Evolutionary conservation across 2,113 vertebrate genomes (phyloP).

Genomic region (Sterna hirundo): DNA sequence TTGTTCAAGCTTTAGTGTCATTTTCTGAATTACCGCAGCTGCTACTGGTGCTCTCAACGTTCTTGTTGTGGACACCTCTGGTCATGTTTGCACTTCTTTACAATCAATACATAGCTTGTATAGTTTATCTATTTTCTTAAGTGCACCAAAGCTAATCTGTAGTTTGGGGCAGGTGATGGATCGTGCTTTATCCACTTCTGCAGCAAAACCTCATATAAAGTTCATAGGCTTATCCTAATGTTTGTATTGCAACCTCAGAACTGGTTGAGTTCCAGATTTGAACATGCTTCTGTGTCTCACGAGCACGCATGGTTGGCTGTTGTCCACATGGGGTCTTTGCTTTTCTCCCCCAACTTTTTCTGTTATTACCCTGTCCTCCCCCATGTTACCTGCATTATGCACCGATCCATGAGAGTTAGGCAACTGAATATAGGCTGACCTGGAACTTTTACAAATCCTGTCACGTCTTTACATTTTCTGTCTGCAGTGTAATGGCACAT

Average conservation of each 20-base stretch:
- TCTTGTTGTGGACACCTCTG: neutral
- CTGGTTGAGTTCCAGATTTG: neutral
- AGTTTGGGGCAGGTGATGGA: neutral
- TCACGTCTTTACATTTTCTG: neutral
- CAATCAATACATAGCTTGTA: neutral
- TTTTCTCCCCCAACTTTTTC: neutral
- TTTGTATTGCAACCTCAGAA: neutral
- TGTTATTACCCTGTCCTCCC: neutral
- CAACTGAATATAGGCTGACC: neutral
- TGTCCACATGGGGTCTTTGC: neutral
- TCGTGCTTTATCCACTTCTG: neutral
- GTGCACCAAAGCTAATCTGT: neutral
- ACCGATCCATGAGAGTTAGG: neutral
- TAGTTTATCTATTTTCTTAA: neutral
- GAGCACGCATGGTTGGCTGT: accelerated
- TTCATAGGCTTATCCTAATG: neutral
- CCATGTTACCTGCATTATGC: neutral
- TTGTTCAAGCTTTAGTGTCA: neutral
- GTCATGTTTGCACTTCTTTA: neutral
- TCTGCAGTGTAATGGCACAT: neutral
- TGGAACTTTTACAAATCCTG: neutral
- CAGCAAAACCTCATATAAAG: neutral
- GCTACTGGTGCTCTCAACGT: neutral
- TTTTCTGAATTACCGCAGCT: neutral
- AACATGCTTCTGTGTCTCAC: neutral